Base-by-base conservation (phyloP, 2,113 vertebrate species). In the Hydrolagus affinis region DNA sequence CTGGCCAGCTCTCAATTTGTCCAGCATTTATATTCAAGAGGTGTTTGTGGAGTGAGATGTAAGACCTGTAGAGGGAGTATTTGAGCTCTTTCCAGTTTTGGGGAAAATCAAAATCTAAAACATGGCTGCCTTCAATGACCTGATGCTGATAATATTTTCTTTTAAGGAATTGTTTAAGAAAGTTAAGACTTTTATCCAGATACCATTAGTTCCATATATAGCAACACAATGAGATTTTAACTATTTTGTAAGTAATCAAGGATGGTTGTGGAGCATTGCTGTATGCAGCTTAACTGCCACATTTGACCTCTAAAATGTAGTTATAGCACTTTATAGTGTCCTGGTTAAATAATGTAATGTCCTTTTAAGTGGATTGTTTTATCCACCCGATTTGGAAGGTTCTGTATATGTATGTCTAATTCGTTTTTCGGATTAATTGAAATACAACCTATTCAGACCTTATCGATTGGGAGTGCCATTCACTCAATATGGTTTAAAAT, bases 21-120 rank as follows among this genome's bases (percentile, higher is more conserved):
- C 15, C 4, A 17, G 62, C 1, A 10, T 9, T 66, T 21, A 74
- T 64, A 19, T 83, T 56, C 15, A 83, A 83, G 28, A 10, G 66
- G 66, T 15, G 32, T 23, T 30, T 8, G 59, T 83, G 78, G 14
- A 83, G 30, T 83, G 78, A 17, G 2, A 66, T 21, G 64, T 83
- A 19, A 30, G 60, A 17, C 78, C 78, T 83, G 25, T 83, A 83
- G 78, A 30, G 64, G 78, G 78, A 19, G 78, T 66, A 28, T 62
- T 83, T 66, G 78, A 83, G 62, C 62, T 83, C 78, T 66, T 32
- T 83, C 0, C 21, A 32, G 11, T 77, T 56, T 12, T 1, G 19
- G 11, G 23, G 8, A 56, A 80, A 77, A 77, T 28, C 10, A 17
- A 75, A 56, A 75, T 76, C 59, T 28, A 25, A 60, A 80, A 60